These are phyloP conservation scores for Nilaparvata lugens DNA, from an alignment of 1,140 invertebrate genomes.

Conservation along the genomic window DNA sequence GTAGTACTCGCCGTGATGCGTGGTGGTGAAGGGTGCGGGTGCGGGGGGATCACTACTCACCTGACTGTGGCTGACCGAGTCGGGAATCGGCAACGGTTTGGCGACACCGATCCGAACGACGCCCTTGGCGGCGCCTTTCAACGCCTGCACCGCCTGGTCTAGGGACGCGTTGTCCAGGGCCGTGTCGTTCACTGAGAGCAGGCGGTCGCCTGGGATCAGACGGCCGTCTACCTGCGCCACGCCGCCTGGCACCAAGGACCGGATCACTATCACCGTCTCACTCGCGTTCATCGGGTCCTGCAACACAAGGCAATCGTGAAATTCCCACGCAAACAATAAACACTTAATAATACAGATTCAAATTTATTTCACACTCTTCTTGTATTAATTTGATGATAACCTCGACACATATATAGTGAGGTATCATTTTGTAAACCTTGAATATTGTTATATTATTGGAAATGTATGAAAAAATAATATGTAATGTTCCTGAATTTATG, in stretches of 20 bases:
- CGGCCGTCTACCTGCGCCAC: conserved; percentile 94
- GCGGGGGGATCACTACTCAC: conserved; percentile 38
- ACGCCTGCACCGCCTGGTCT: conserved; percentile 91
- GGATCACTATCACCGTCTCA: conserved; percentile 96
- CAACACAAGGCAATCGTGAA: no score
- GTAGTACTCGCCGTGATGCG: conserved; percentile 31
- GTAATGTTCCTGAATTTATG: no score
- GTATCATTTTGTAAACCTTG: no score
- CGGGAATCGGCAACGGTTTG: conserved; percentile 92
- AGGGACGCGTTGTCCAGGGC: conserved; percentile 90
- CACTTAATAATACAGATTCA: no score
- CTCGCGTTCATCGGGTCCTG: conserved; percentile 91
- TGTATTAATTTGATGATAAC: no score
- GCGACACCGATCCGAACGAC: conserved; percentile 92
- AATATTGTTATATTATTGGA: no score
- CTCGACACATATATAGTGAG: no score
- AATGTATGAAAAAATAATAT: no score
- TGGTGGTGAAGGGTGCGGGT: conserved; percentile 24
- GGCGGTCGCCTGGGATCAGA: conserved; percentile 92
- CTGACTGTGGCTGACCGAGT: conserved; percentile 48
- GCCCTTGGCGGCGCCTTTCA: conserved; percentile 85
- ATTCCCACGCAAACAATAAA: no score
- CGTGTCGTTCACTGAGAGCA: conserved; percentile 94
- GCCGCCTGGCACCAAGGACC: conserved; percentile 94
- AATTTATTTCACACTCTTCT: no score